Evolutionary conservation across 1,140 invertebrate species (phyloP), one percentile per base, ranked within the genome.

Genomic region (Papilio machaon): DNA sequence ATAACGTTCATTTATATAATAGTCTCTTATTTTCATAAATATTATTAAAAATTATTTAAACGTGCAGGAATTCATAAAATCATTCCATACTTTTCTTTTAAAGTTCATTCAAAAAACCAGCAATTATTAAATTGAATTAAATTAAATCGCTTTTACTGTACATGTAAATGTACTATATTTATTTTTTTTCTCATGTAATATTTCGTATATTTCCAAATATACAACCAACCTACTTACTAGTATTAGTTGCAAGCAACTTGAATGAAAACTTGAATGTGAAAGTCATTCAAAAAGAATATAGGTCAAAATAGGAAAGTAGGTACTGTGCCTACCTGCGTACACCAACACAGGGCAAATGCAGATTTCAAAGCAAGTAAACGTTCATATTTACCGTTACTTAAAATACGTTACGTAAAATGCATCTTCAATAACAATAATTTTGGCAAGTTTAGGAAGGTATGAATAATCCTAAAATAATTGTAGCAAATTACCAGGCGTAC

Each of bases 401-500:
- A n/a, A n/a, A n/a, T n/a, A n/a, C n/a, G n/a, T n/a, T n/a, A n/a
- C n/a, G n/a, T n/a, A n/a, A n/a, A n/a, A n/a, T n/a, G n/a, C n/a
- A n/a, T n/a, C n/a, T n/a, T n/a, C n/a, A n/a, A n/a, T n/a, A n/a
- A n/a, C n/a, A n/a, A n/a, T n/a, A n/a, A n/a, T n/a, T n/a, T 54
- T 54, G 2, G 1, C n/a, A n/a, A n/a, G 8, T 58, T 30, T 35
- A 38, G 3, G 23, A 1, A 7, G 60, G 23, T 15, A 19, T 7
- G 60, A 47, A 46, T 74, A 19, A 74, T 46, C 73, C 38, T 23
- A 47, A 73, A 74, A 74, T 74, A 74, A 47, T 19, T 47, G 73
- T 74, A 47, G 17, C 38, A 47, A 1, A 46, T 17, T n/a, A 47
- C 38, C 38, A 47, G n/a, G 73, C 73, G 73, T 38, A 52, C 19